phyloP scores from a whole-genome alignment of 2,888 invertebrate genomes.

The Xestia c-nigrum region DNA sequence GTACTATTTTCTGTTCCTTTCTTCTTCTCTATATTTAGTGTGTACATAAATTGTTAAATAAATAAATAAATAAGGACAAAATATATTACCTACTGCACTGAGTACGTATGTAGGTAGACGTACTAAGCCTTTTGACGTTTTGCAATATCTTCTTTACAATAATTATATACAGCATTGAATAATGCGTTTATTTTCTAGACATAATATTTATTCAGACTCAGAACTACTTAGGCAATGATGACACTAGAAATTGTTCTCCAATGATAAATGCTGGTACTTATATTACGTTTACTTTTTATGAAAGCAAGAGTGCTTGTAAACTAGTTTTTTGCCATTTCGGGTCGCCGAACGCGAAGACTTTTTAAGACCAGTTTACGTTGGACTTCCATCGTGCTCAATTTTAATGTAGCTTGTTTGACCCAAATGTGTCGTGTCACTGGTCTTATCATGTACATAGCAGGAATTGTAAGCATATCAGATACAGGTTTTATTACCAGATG shows the following conservation, averaged over 20 bases:
- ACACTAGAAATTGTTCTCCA: slow-evolving; percentile 41
- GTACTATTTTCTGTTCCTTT: too few relatives aligned
- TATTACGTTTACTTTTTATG: slow-evolving; percentile 27
- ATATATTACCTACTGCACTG: not conserved
- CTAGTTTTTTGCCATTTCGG: slow-evolving; percentile 20
- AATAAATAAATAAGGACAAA: too few relatives aligned
- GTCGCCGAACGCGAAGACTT: slow-evolving; percentile 6
- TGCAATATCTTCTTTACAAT: not conserved
- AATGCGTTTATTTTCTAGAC: slow-evolving; percentile 27
- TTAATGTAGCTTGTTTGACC: not conserved
- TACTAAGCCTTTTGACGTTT: not conserved
- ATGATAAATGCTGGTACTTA: slow-evolving; percentile 28
- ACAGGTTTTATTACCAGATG: slow-evolving; percentile 40
- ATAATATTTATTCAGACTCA: slow-evolving; percentile 31
- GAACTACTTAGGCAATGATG: slow-evolving; percentile 38
- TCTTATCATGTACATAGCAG: not conserved
- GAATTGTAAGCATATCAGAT: slow-evolving; percentile 29
- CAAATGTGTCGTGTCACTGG: not conserved
- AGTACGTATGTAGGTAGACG: not conserved
- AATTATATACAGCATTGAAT: slow-evolving; percentile 17
- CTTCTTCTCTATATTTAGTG: too few relatives aligned
- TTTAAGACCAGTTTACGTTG: slow-evolving; percentile 1
- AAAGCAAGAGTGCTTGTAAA: slow-evolving; percentile 32
- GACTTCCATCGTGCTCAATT: not conserved
- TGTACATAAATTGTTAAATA: too few relatives aligned